These are phyloP conservation scores for Syngnathus typhle DNA, from an alignment of 2,113 vertebrate genomes.

Conservation along the genomic window DNA sequence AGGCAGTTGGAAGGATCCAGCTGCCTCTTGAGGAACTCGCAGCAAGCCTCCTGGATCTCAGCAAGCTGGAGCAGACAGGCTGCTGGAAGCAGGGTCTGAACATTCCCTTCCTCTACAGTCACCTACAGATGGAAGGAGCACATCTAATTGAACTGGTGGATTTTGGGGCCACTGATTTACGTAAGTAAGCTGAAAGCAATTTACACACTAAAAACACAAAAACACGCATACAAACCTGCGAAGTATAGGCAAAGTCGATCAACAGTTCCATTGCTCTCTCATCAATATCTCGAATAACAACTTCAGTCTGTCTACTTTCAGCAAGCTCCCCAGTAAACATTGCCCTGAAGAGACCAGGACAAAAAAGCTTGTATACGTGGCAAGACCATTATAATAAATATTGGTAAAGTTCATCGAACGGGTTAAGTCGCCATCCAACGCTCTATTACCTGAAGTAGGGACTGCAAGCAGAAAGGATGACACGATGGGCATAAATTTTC, in stretches of 20 bases:
- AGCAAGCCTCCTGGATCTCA: constrained; percentile 98
- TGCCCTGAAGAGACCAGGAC: constrained; percentile 63
- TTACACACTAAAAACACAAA: background rate
- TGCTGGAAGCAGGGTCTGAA: constrained; percentile 92
- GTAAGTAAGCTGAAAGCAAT: background rate
- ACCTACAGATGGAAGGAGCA: constrained; percentile 58
- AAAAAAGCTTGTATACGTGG: background rate
- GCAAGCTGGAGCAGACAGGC: constrained; percentile 96
- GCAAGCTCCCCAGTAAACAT: constrained; percentile 98
- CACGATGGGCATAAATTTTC: constrained; percentile 96
- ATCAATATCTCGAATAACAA: constrained; percentile 96
- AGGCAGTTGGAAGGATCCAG: constrained; percentile 97
- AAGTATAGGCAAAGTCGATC: constrained; percentile 98
- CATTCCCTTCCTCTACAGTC: constrained; percentile 96
- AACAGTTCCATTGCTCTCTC: constrained; percentile 97
- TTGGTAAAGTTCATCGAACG: background rate
- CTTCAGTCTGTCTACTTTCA: constrained; percentile 93
- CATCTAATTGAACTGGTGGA: background rate
- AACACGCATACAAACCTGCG: constrained; percentile 66
- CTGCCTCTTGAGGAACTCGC: constrained; percentile 95
- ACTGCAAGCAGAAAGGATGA: constrained; percentile 95
- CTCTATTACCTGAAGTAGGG: constrained; percentile 82
- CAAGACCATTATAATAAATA: background rate
- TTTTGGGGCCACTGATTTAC: background rate
- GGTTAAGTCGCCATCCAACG: background rate